These are phyloP conservation scores for Hemitrygon akajei DNA, from an alignment of 2,797 vertebrate species.

Conservation along the genomic window DNA sequence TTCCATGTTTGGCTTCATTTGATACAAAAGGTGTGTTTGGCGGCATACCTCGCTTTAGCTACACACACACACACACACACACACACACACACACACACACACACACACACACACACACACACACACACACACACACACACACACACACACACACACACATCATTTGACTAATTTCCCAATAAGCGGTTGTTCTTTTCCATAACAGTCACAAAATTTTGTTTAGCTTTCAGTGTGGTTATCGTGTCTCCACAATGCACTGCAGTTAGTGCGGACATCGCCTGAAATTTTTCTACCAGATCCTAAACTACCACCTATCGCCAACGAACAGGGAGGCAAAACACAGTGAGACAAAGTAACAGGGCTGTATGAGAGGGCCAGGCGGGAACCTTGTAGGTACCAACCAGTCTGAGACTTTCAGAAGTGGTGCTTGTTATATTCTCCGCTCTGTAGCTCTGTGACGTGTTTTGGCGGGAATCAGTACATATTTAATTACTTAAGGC, in stretches of 20 bases:
- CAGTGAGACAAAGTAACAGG: not conserved
- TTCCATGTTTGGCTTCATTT: not conserved
- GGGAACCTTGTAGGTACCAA: too few relatives aligned
- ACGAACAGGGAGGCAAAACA: not conserved
- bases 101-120: too few relatives aligned
- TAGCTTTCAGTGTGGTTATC: not conserved
- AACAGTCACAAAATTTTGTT: not conserved
- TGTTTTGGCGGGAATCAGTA: not conserved
- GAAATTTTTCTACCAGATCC: not conserved
- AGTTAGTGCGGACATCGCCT: not conserved
- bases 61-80: not conserved
- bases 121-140: too few relatives aligned
- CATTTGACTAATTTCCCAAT: not conserved
- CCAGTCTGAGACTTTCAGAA: not conserved
- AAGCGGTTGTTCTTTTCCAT: constrained; percentile 11
- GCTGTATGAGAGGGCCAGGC: not conserved
- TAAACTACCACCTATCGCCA: not conserved
- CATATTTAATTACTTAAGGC: not conserved
- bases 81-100: too few relatives aligned
- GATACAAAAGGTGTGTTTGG: not conserved
- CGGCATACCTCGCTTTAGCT: not conserved
- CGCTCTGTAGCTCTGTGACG: too few relatives aligned
- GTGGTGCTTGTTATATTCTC: too few relatives aligned
- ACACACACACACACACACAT: too few relatives aligned
- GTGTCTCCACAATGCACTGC: not conserved